Evolutionary conservation across 53 echinoderm and acorn worm species (phyloP), one percentile per base, ranked within the genome.

Genomic region (Holothuria scabra): DNA sequence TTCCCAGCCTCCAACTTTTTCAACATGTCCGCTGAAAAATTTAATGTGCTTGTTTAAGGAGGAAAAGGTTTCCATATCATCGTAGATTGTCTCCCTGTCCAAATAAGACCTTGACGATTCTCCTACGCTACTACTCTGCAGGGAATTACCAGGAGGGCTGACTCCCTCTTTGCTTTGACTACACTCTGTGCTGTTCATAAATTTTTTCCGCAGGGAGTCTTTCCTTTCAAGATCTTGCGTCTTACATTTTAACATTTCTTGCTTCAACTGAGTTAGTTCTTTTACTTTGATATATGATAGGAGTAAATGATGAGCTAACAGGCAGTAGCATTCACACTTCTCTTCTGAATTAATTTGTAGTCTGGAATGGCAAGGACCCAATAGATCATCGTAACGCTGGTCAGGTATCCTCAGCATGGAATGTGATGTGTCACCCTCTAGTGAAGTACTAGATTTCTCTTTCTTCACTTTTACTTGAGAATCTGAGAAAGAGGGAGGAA

Each of bases 291-390:
- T 35, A 74, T 87, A 93, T 8, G 93, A 59, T 32, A 61, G 61
- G 28, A 93, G 67, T 4, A 93, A 70, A 41, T 90, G 84, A 35
- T 76, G 63, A 1, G 86, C 87, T 28, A 92, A 81, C 1, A 89
- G 52, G 49, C 84, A 87, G 20, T 62, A 80, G 58, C 83, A 86
- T 56, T 86, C 89, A 31, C 84, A 86, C 44, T 86, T 60, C 18
- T 60, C 56, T 22, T 55, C 87, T 29, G 87, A 35, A 19, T 86
- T 48, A 33, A 52, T 79, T 14, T 48, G 1, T 64, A 86, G 62
- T 10, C 83, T 86, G 7, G 67, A 60, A 18, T 56, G 59, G 14
- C 44, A 21, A 9, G 89, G 64, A 21, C 89, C 87, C 22, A 92
- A 80, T 13, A 86, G 84, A 20, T 33, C 31, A 24, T 8, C 48